Conservation (phyloP, 2,888 invertebrate genomes). For the Tribolium freemani region DNA sequence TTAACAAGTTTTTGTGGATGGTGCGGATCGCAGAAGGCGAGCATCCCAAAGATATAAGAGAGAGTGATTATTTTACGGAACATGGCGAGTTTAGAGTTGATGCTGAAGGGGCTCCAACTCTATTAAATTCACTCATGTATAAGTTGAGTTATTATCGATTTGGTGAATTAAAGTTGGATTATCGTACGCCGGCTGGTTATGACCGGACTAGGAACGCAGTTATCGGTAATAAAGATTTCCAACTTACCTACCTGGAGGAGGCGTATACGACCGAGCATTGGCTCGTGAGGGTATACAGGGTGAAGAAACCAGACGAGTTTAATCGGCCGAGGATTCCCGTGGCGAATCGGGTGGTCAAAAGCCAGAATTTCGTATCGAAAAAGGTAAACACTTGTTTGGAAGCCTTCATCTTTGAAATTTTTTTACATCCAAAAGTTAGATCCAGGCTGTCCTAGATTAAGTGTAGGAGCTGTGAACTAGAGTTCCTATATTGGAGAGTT, state of each 20-base stretch:
- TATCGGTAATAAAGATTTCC: slow-evolving; percentile 96
- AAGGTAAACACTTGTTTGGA: no score
- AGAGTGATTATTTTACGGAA: slow-evolving; percentile 93
- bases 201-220: slow-evolving; percentile 96
- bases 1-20: slow-evolving; percentile 99
- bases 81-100: slow-evolving; percentile 98
- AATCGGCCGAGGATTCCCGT: slow-evolving; percentile 90
- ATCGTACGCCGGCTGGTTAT: slow-evolving; percentile 92
- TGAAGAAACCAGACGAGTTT: slow-evolving; percentile 94
- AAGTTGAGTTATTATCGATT: slow-evolving; percentile 96
- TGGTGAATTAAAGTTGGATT: slow-evolving; percentile 83
- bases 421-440: no score
- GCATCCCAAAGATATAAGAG: slow-evolving; percentile 97
- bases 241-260: slow-evolving; percentile 95
- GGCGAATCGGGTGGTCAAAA: slow-evolving; percentile 80
- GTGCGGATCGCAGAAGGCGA: slow-evolving; percentile 99
- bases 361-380: slow-evolving; percentile 81
- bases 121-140: slow-evolving; percentile 98
- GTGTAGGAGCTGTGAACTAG: no score
- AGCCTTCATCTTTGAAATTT: no score
- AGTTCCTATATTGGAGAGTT: no score
- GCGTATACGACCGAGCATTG: slow-evolving; percentile 99
- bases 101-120: slow-evolving; percentile 91
- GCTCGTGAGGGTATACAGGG: slow-evolving; percentile 98
- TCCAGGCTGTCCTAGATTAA: no score